phyloP scores from a whole-genome alignment of 1,140 invertebrate species.

The Agraylea sexmaculata region DNA sequence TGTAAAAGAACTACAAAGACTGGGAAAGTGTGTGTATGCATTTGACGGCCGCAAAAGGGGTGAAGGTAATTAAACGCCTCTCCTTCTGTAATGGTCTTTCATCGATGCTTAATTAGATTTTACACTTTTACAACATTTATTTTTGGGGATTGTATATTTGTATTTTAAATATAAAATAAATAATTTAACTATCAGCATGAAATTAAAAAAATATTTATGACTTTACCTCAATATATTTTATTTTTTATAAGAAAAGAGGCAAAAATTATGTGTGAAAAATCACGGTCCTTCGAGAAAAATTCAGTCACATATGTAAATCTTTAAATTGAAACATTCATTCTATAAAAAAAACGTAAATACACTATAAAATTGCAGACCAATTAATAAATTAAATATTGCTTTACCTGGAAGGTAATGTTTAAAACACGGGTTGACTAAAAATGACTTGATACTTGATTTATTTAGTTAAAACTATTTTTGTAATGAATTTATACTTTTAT shows the following conservation, averaged over 20 bases:
- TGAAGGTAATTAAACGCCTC: slow-evolving; percentile 13
- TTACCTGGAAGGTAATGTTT: neutral
- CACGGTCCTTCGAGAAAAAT: no score
- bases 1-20: slow-evolving; percentile 13
- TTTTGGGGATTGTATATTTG: no score
- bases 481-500: neutral
- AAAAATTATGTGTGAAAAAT: neutral
- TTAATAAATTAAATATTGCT: neutral
- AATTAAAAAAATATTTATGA: no score
- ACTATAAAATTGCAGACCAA: slow-evolving; percentile 2
- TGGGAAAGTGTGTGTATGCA: neutral
- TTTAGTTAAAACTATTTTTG: neutral
- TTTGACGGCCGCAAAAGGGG: neutral
- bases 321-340: no score
- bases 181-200: no score
- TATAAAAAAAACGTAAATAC: neutral
- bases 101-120: no score
- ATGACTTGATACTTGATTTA: slow-evolving; percentile 3
- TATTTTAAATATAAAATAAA: no score
- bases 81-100: no score
- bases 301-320: no score
- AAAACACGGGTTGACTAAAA: neutral
- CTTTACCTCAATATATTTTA: no score
- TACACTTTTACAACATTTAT: no score
- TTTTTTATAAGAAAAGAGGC: neutral